Conservation (phyloP, 37 sponge, comb jelly and placozoan species). For the Axinella damicornis region DNA sequence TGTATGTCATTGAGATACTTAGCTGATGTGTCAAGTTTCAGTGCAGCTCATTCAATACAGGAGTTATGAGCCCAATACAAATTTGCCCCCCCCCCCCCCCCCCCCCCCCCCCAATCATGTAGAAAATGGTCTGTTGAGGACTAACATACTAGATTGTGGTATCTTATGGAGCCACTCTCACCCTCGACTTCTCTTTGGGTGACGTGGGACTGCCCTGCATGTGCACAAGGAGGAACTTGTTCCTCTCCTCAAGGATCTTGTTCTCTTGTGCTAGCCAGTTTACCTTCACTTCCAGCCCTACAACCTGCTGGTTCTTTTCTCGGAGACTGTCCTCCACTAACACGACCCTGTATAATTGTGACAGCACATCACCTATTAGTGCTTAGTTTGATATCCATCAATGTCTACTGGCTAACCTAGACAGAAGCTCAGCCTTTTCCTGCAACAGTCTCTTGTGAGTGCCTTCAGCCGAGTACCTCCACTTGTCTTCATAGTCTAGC, state of each 20-base stretch:
- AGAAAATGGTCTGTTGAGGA: too few species aligned
- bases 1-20: too few species aligned
- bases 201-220: neutral
- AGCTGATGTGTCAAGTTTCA: too few species aligned
- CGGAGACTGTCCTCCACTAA: conserved; percentile 21
- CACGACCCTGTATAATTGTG: conserved; percentile 32
- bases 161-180: neutral
- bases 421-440: conserved; percentile 47
- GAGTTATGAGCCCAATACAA: too few species aligned
- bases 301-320: conserved; percentile 14
- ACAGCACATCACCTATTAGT: too few species aligned
- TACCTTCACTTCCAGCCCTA: conserved; percentile 27
- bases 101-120: too few species aligned
- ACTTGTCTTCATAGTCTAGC: conserved; percentile 45
- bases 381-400: too few species aligned
- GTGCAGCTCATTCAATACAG: too few species aligned
- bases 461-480: conserved; percentile 31
- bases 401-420: conserved; percentile 22
- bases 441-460: conserved; percentile 42
- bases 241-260: conserved; percentile 38
- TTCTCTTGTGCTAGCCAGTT: conserved; percentile 59
- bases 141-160: too few species aligned
- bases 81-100: too few species aligned
- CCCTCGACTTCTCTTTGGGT: neutral
- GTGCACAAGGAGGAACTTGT: conserved; percentile 13